Evolutionary conservation across 2,888 invertebrate genomes (phyloP).

Genomic region (Clistopyga incitator): DNA sequence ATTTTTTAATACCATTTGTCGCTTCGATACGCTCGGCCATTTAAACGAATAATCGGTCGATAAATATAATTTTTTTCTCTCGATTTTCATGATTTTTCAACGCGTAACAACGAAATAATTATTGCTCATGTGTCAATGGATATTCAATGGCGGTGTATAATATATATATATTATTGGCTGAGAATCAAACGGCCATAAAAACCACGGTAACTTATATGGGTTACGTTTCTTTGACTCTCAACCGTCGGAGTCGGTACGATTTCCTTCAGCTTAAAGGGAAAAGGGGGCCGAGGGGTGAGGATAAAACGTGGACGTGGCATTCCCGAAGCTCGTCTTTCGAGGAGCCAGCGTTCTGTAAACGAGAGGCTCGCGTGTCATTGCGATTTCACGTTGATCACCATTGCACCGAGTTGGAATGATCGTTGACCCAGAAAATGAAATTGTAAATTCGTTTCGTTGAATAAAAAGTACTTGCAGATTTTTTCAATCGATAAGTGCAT

Average conservation of each 20-base stretch:
- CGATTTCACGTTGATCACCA: conserved; percentile 38
- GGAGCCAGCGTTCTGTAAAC: conserved; percentile 31
- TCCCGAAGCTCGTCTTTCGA: conserved; percentile 59
- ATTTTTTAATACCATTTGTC: background rate
- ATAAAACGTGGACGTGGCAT: conserved; percentile 56
- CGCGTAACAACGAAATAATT: background rate
- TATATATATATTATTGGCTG: no score
- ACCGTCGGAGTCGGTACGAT: background rate
- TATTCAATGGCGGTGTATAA: background rate
- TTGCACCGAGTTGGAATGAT: conserved; percentile 22
- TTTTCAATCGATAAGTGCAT: background rate
- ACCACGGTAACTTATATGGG: background rate
- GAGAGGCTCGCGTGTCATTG: conserved; percentile 29
- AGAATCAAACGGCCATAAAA: background rate
- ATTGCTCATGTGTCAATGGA: background rate
- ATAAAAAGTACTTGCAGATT: conserved; percentile 12
- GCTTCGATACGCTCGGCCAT: background rate
- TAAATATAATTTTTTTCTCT: background rate
- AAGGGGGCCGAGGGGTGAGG: conserved; percentile 6
- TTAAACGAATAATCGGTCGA: background rate
- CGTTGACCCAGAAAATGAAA: conserved; percentile 52
- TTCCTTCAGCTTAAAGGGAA: background rate
- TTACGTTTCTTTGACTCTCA: background rate
- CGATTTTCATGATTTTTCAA: background rate
- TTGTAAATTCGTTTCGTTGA: background rate